phyloP scores from a whole-genome alignment of 1,140 invertebrate genomes.

The Temnothorax nylanderi region DNA sequence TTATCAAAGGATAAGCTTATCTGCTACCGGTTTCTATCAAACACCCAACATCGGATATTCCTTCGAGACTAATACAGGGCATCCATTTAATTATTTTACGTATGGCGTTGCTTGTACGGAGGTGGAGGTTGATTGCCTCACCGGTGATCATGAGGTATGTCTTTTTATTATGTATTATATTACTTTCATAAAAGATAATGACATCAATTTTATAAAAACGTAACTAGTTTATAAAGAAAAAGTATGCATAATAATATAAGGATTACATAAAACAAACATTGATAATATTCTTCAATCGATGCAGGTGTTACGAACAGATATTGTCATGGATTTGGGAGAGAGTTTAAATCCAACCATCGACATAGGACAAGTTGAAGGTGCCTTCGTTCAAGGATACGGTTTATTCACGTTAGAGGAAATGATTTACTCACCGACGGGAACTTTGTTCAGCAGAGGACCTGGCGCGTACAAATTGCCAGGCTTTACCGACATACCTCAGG shows the following conservation, averaged over 20 bases:
- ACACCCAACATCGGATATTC: slow-evolving; percentile 93
- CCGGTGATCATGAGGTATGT: slow-evolving; percentile 92
- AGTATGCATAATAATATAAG: not conserved
- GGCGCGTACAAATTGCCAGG: slow-evolving; percentile 97
- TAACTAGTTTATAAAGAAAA: not conserved
- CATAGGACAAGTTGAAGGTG: slow-evolving; percentile 98
- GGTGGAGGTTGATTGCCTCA: slow-evolving; percentile 95
- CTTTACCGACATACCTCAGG: slow-evolving; percentile 94
- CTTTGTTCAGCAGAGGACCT: slow-evolving; percentile 93
- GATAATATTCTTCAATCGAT: slow-evolving; percentile 34
- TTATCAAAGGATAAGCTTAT: slow-evolving; percentile 92
- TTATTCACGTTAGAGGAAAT: slow-evolving; percentile 96
- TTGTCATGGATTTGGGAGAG: slow-evolving; percentile 97
- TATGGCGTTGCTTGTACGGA: slow-evolving; percentile 92
- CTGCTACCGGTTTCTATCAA: slow-evolving; percentile 94
- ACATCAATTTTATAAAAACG: not conserved
- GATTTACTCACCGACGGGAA: slow-evolving; percentile 93
- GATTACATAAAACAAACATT: not conserved
- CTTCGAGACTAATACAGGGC: slow-evolving; percentile 90
- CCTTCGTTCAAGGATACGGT: slow-evolving; percentile 97
- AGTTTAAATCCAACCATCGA: slow-evolving; percentile 98
- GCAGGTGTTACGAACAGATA: slow-evolving; percentile 94
- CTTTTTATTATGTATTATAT: not conserved
- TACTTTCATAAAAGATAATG: not conserved
- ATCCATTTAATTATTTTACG: slow-evolving; percentile 92